A percentile compares a stretch with the other conserved stretches of the same genome.
These are phyloP conservation scores for Callyntrura sp. DNA, from an alignment of 2,888 invertebrate species.

Conservation along the genomic window DNA sequence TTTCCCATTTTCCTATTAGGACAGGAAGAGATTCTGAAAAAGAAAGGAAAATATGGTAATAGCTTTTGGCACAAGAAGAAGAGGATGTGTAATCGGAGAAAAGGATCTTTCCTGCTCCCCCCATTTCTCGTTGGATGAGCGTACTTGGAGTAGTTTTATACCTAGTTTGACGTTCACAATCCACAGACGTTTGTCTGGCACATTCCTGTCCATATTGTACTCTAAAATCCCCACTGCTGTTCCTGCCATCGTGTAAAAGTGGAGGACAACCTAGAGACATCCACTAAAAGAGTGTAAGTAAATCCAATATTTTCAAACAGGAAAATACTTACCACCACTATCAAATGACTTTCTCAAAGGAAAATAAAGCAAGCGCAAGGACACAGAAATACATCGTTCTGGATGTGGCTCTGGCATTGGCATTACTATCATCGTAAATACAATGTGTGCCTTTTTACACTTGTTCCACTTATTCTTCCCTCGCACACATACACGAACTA, in stretches of 20 bases:
- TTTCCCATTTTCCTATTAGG: slow-evolving; percentile 75
- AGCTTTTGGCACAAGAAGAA: slow-evolving; percentile 74
- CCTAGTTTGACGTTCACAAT: slow-evolving; percentile 32
- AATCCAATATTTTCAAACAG: slow-evolving; percentile 6
- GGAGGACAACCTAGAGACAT: background rate
- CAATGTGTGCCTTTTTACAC: slow-evolving; percentile 56
- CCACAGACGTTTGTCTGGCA: slow-evolving; percentile 7
- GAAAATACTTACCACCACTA: slow-evolving; percentile 22
- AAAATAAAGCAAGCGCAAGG: slow-evolving; percentile 23
- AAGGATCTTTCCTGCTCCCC: slow-evolving; percentile 63
- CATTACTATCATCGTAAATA: slow-evolving; percentile 47
- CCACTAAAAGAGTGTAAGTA: background rate
- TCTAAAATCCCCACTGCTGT: background rate
- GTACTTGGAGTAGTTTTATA: background rate
- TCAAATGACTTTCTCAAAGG: slow-evolving; percentile 59
- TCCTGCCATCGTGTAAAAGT: background rate
- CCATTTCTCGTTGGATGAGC: slow-evolving; percentile 23
- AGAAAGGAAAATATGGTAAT: slow-evolving; percentile 76
- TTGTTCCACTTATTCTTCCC: slow-evolving; percentile 59
- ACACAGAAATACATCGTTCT: background rate
- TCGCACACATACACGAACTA: background rate
- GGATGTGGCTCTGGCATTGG: slow-evolving; percentile 25
- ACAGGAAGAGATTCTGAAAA: slow-evolving; percentile 68
- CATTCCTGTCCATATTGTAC: slow-evolving; percentile 10
- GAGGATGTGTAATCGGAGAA: slow-evolving; percentile 70